Evolutionary conservation across 2,888 invertebrate species (phyloP).

Genomic region (Mystacides longicornis): DNA sequence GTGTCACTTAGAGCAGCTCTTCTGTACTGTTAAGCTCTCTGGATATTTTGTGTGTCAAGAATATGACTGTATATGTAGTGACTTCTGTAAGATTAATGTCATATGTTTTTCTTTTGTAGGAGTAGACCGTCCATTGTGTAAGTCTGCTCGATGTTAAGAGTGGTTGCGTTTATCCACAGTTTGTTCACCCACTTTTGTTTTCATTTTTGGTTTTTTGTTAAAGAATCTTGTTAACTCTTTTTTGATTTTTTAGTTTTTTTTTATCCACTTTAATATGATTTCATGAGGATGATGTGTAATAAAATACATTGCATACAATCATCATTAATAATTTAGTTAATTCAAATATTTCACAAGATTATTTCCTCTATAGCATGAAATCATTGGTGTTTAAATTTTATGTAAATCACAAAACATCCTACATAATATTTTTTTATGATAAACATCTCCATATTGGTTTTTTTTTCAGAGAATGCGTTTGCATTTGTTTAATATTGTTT

Average conservation of each 20-base stretch:
- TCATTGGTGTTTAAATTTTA: conserved; percentile 17
- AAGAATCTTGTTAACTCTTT: conserved; percentile 20
- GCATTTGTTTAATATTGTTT: not conserved
- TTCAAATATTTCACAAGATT: conserved; percentile 9
- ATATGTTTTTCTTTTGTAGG: conserved; percentile 49
- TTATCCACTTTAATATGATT: conserved; percentile 20
- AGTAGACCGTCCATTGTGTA: conserved; percentile 53
- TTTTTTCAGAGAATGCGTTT: not conserved
- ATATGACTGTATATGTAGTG: not conserved
- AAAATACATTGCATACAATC: conserved; percentile 13
- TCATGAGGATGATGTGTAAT: conserved; percentile 16
- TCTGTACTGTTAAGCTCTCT: not conserved
- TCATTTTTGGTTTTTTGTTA: conserved; percentile 20
- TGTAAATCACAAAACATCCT: conserved; percentile 5
- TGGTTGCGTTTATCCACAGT: conserved; percentile 25
- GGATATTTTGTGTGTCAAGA: not conserved
- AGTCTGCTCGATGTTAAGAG: conserved; percentile 33
- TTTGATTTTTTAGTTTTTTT: conserved; percentile 22
- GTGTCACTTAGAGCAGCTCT: not conserved
- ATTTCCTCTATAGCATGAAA: conserved; percentile 18
- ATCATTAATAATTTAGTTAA: conserved; percentile 16
- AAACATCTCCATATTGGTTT: too few species aligned
- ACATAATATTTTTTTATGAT: not conserved
- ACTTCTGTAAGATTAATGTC: conserved; percentile 18
- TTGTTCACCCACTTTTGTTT: conserved; percentile 8